Base-by-base conservation (phyloP, 1,140 invertebrate species). In the Phymastichus coffea region DNA sequence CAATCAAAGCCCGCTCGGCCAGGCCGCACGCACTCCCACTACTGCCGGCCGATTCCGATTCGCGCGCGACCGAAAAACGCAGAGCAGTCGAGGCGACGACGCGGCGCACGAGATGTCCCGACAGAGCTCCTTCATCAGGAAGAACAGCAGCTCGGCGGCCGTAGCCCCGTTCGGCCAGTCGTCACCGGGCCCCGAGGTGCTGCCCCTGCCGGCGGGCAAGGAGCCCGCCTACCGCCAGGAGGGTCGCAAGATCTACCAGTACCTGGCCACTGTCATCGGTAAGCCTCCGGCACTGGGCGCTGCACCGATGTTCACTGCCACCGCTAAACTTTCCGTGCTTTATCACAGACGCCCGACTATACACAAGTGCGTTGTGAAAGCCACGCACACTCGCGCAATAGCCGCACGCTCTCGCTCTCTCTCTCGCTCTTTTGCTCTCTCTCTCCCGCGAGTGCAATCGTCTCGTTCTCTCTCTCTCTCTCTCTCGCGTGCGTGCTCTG, bases 171-270 rank as follows among this genome's bases (percentile, higher is more conserved):
- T n/a, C n/a, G n/a, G n/a, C n/a, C n/a, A n/a, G n/a, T n/a, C n/a
- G n/a, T n/a, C n/a, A n/a, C 19, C 35, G 35, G 9, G 4, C 25
- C n/a, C 26, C 26, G 47, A 30, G 4, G 26, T 40, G 8, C 22
- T 4, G 4, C 22, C 44, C 3, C 14, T 28, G 44, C 25, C 22
- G 20, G 14, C 20, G 41, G 23, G 0, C 57, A 48, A n/a, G n/a
- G n/a, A n/a, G n/a, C n/a, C 12, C 47, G 23, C 23, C 38, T 30
- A n/a, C 19, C 19, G 7, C 37, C 46, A 52, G 17, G 63, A 65
- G 43, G 72, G 66, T 7, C 66, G 64, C 12, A 73, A 70, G 49
- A 25, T 72, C 37, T 68, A 68, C 48, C 71, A 73, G 57, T 68
- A 67, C 57, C 23, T 66, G 1, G 67, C 70, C 1, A 72, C 71